These are phyloP conservation scores for Papilio glaucus DNA, from an alignment of 1,140 invertebrate species.

Conservation along the genomic window DNA sequence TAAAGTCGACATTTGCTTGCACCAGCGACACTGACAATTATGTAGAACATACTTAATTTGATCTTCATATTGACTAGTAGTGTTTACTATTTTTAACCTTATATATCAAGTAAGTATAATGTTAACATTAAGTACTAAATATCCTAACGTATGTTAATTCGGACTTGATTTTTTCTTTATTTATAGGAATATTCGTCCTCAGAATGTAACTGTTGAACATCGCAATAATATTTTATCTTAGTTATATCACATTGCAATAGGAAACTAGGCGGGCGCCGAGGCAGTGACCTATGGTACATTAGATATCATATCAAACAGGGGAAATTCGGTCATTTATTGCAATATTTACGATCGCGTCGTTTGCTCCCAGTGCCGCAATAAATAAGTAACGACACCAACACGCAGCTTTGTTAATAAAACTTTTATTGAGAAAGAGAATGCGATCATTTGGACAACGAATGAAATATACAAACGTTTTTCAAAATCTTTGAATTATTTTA, in stretches of 20 bases:
- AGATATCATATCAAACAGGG: slow-evolving; percentile 59
- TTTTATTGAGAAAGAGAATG: neutral
- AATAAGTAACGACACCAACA: slow-evolving; percentile 24
- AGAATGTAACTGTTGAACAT: neutral
- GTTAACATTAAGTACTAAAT: too few relatives aligned
- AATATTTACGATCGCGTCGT: slow-evolving; percentile 46
- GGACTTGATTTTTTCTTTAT: too few relatives aligned
- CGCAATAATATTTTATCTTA: neutral
- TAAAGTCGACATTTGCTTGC: too few relatives aligned
- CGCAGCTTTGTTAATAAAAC: slow-evolving; percentile 14
- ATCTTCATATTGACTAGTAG: too few relatives aligned
- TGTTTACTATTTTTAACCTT: too few relatives aligned
- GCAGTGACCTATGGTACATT: slow-evolving; percentile 57
- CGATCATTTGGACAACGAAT: neutral
- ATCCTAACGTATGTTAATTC: too few relatives aligned
- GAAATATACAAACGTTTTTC: too few relatives aligned
- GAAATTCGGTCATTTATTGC: slow-evolving; percentile 57
- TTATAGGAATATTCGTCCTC: neutral
- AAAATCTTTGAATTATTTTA: too few relatives aligned
- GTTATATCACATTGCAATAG: slow-evolving; percentile 45
- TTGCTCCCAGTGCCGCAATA: neutral
- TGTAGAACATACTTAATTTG: too few relatives aligned
- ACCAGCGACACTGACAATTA: too few relatives aligned
- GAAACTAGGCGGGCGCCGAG: slow-evolving; percentile 47
- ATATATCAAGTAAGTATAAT: too few relatives aligned